Base-by-base conservation (phyloP, 2,888 invertebrate genomes). In the Andrena praecox region DNA sequence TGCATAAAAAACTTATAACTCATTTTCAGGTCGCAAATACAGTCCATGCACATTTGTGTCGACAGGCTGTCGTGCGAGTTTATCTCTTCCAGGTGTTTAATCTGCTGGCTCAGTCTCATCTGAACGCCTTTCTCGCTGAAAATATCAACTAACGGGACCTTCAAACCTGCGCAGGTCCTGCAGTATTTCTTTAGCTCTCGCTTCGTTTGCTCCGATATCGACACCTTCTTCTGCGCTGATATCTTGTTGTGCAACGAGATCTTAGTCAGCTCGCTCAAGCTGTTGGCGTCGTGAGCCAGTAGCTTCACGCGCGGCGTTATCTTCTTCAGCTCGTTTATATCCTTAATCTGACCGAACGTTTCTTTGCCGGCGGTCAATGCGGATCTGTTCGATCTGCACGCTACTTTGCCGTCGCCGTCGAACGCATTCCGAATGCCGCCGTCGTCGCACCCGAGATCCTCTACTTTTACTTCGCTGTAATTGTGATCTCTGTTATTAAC, bases 1-100 rank as follows among this genome's bases (percentile, higher is more conserved):
- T 94, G 94, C 91, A 93, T 92, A 63, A 93, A 94, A 89, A 94
- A 94, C 77, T 93, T 93, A 68, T 94, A 94, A 84, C 94, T 94
- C 92, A 93, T 93, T 85, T 92, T 93, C 5, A 94, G 80, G 82
- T 94, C 94, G 62, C 93, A 93, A 27, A 94, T 94, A 70, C 94
- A 94, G 52, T 94, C 94, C 93, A 94, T 94, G 60, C 94, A 94
- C 91, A 94, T 93, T 78, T 93, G 92, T 6, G 94, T 94, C 0
- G 93, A 91, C 8, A 93, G 85, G 64, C 91, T 92, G 24, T 93
- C 91, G 16, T 90, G 71, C 42, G 90, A 82, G 80, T 90, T 85
- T 69, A 94, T 93, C 7, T 93, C 89, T 78, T 93, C 92, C 27
- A 94, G 84, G 70, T 94, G 94, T 84, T 91, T 91, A 71, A 94